These are phyloP conservation scores for Melanchra persicariae DNA, from an alignment of 2,888 invertebrate genomes.

Conservation along the genomic window DNA sequence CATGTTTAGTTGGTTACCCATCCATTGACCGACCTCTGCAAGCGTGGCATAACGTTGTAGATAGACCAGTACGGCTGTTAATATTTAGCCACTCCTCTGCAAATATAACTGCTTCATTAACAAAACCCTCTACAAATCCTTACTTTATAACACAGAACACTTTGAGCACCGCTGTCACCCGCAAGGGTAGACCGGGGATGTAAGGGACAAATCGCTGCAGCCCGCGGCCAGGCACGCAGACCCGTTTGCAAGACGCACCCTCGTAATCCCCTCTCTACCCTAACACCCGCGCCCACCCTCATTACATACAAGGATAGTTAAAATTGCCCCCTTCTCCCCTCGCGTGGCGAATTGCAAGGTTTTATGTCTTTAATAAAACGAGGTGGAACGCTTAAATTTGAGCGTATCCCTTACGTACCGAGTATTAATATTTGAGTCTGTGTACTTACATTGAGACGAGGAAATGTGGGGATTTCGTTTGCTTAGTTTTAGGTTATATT, in stretches of 20 bases:
- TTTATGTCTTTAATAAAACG: conserved; percentile 88
- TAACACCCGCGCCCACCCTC: conserved; percentile 75
- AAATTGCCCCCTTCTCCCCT: conserved; percentile 77
- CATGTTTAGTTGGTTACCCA: too few relatives aligned
- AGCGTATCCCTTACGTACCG: conserved; percentile 63
- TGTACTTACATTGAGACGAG: conserved; percentile 29
- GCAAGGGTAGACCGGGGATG: conserved; percentile 82
- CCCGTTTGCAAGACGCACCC: conserved; percentile 90
- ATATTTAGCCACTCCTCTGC: too few relatives aligned
- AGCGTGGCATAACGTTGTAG: too few relatives aligned
- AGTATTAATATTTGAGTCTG: conserved; percentile 58
- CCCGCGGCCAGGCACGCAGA: conserved; percentile 87
- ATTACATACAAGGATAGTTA: conserved; percentile 89
- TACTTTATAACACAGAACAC: conserved; percentile 54
- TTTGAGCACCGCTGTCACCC: conserved; percentile 73
- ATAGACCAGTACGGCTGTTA: too few relatives aligned
- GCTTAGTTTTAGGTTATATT: background rate
- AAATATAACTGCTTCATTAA: background rate
- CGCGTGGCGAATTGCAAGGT: conserved; percentile 77
- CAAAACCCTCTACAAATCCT: conserved; percentile 6
- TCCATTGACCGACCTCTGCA: too few relatives aligned
- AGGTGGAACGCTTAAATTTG: conserved; percentile 69
- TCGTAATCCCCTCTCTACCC: conserved; percentile 81
- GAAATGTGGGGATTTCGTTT: background rate
- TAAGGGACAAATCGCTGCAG: conserved; percentile 87